Evolutionary conservation across 2,797 vertebrate genomes (phyloP).

Genomic region (Pristis pectinata): DNA sequence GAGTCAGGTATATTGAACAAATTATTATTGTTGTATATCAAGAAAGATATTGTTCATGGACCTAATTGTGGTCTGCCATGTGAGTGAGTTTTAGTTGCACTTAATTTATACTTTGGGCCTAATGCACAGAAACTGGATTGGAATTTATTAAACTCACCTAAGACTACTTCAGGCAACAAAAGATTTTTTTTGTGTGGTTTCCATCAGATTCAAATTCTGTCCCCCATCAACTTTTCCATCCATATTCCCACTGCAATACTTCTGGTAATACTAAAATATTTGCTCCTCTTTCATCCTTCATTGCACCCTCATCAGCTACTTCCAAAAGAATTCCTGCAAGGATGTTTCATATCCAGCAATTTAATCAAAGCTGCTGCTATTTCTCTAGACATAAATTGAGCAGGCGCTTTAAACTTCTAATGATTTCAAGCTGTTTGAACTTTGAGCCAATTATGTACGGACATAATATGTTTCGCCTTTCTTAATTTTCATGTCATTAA

Average conservation of each 20-base stretch:
- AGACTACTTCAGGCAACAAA: neutral
- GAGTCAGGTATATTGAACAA: constrained; percentile 52
- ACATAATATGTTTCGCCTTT: neutral
- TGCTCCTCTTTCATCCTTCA: no score
- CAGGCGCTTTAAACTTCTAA: neutral
- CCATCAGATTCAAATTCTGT: neutral
- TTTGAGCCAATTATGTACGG: neutral
- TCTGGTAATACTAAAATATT: neutral
- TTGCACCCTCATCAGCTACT: neutral
- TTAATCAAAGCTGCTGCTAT: neutral
- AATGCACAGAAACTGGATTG: neutral
- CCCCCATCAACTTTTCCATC: neutral
- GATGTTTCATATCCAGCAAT: neutral
- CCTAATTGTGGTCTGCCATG: neutral
- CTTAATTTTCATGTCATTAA: neutral
- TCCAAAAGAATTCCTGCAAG: neutral
- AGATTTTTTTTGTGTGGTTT: no score
- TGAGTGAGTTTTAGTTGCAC: neutral
- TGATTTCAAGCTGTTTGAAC: neutral
- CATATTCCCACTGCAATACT: neutral
- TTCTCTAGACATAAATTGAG: neutral
- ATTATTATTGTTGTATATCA: neutral
- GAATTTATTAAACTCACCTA: neutral
- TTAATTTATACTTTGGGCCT: neutral
- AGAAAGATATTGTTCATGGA: neutral